Evolutionary conservation across 2,888 invertebrate genomes (phyloP), one percentile per base, ranked within the genome.

Genomic region (Hoplodrina blanda): DNA sequence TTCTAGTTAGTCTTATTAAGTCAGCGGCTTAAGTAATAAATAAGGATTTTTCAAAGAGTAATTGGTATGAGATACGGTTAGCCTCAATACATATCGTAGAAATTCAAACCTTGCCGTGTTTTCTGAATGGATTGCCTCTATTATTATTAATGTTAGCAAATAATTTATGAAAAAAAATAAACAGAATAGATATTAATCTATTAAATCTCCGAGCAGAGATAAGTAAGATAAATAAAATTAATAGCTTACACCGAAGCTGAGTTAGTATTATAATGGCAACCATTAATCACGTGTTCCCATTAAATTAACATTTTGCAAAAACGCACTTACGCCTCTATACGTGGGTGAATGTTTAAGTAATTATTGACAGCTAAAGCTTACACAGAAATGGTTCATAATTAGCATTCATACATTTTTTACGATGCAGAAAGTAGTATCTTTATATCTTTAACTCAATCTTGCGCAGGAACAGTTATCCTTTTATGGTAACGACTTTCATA

Each of bases 31-130:
- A 74, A 74, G 60, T 69, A 65, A 69, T 79, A 76, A 80, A 80
- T 81, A 80, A 77, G 63, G 77, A 77, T 81, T 81, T 80, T 80
- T 76, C 61, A 66, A 79, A 73, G 59, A 80, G 67, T 74, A 65
- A 74, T 74, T 66, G 65, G 25, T 71, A 68, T 66, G 62, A 65
- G 81, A 77, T 73, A 77, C 67, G 62, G 64, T 74, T 81, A 61
- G 57, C 73, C 78, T 74, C 60, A 66, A 78, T 81, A 69, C 61
- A 73, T 81, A 67, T 81, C 54, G 54, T 69, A 53, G 61, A 81
- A 53, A 37, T 61, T 62, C 46, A 61, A 70, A 55, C n/a, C 6
- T 37, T 20, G 41, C 55, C 46, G 37, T 61, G 62, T 50, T 68
- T 25, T 57, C 55, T 17, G 49, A 78, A 73, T 78, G 10, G 46